phyloP scores from a whole-genome alignment of 2,797 vertebrate species.

The Lithobates sylvaticus region DNA sequence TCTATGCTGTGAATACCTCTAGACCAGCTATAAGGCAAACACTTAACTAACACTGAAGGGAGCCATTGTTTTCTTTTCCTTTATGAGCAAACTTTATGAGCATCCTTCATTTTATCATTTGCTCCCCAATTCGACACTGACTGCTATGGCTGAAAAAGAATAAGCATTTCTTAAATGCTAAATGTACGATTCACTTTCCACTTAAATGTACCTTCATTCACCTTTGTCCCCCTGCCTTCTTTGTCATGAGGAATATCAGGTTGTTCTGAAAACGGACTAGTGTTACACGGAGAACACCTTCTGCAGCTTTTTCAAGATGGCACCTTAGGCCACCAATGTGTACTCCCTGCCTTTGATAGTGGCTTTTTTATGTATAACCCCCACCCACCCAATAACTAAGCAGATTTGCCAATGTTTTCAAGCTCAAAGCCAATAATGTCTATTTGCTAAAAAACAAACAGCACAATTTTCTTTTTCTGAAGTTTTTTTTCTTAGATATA shows the following conservation, averaged over 20 bases:
- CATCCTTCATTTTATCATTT: slow-evolving; percentile 50
- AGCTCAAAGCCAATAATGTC: slow-evolving; percentile 70
- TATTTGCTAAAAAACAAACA: slow-evolving; percentile 73
- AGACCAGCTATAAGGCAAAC: slow-evolving; percentile 68
- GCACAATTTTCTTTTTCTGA: slow-evolving; percentile 84
- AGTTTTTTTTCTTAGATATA: slow-evolving; percentile 83
- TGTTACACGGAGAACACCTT: slow-evolving; percentile 64
- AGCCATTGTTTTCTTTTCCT: slow-evolving; percentile 54
- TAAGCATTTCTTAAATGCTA: not conserved
- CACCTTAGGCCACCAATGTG: slow-evolving; percentile 46
- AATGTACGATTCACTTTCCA: slow-evolving; percentile 53
- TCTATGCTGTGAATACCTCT: slow-evolving; percentile 66
- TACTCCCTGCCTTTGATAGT: slow-evolving; percentile 6
- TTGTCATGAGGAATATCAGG: not conserved
- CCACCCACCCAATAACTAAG: slow-evolving; percentile 65
- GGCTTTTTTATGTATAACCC: slow-evolving; percentile 25
- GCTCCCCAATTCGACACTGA: slow-evolving; percentile 59
- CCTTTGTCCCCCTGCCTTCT: not conserved
- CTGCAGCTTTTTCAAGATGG: slow-evolving; percentile 70
- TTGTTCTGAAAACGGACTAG: slow-evolving; percentile 52
- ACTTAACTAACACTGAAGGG: slow-evolving; percentile 65
- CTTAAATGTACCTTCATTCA: not conserved
- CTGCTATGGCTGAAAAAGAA: slow-evolving; percentile 64
- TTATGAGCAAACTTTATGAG: slow-evolving; percentile 13
- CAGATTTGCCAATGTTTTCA: slow-evolving; percentile 68